Evolutionary conservation across 2,113 vertebrate genomes (phyloP).

Genomic region (Passerina amoena): DNA sequence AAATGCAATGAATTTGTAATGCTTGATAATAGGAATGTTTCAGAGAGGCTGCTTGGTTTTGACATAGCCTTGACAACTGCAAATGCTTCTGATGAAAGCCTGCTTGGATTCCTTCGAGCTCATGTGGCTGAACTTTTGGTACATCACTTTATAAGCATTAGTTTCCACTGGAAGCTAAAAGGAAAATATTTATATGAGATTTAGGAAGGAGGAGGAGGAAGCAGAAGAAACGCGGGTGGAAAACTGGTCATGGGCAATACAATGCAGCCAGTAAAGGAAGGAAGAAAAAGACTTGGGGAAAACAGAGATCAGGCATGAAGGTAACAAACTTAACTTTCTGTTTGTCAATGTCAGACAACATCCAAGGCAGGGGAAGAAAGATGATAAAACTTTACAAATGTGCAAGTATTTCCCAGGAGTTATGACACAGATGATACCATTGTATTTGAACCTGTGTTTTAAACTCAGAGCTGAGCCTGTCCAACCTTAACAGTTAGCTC

Average conservation of each 20-base stretch:
- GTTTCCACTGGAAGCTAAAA: background rate
- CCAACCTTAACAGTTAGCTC: background rate
- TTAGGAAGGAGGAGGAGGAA: background rate
- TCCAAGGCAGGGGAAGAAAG: background rate
- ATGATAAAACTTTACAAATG: background rate
- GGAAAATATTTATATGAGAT: background rate
- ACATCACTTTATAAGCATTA: background rate
- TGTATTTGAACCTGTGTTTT: background rate
- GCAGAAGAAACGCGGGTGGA: background rate
- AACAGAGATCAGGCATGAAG: background rate
- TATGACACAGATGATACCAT: background rate
- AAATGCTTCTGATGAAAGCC: background rate
- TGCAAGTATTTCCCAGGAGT: background rate
- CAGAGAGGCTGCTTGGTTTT: background rate
- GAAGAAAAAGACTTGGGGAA: background rate
- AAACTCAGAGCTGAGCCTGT: background rate
- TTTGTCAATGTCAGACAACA: background rate
- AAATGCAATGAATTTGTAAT: conserved; percentile 26
- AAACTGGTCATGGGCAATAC: background rate
- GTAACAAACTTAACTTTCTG: background rate
- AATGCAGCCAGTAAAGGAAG: background rate
- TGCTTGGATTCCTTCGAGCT: background rate
- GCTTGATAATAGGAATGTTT: background rate
- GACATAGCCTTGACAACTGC: background rate
- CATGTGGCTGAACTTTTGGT: background rate